Base-by-base conservation (phyloP, 2,888 invertebrate genomes). In the Zaprionus lineosus region DNA sequence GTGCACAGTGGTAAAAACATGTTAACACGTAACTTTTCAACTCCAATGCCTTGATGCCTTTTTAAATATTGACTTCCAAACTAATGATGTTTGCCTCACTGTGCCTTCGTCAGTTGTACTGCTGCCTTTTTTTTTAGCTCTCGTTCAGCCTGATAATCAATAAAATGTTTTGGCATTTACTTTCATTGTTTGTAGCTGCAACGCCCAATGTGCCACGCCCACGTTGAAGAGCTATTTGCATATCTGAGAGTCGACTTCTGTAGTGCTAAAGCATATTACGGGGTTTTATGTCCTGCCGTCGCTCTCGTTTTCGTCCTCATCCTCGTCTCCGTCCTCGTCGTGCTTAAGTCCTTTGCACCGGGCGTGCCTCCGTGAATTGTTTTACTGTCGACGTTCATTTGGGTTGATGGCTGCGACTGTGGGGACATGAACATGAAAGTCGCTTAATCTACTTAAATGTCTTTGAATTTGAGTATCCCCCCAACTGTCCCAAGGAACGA, bases 101-200 rank as follows among this genome's bases (percentile, higher is more conserved):
- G 78, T 82, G 46, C 40, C 4, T 11, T 16, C 39, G n/a, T 18
- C 14, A n/a, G n/a, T n/a, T n/a, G 6, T 12, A 40, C 44, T 36
- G 16, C 48, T 29, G 43, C 46, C 34, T 21, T 50, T 33, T 43
- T 55, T 55, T 51, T 61, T 57, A 59, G 64, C 60, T 74, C 59
- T 44, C 60, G 29, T 50, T 53, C 43, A 56, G 77, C 44, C 64
- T 74, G 84, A 82, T 82, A 82, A 82, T 82, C 82, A 82, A 82
- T 82, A 82, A 82, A 85, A 85, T 82, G 82, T 82, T 85, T 84
- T 85, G 86, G 81, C 84, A 83, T 85, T 83, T 79, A 79, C 77
- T 85, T 84, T 84, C 77, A 82, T 82, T 83, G 86, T 83, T 82
- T 82, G 84, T 74, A 76, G 70, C 74, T 79, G 81, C 74, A 75